A percentile compares a stretch with the other conserved stretches of the same genome.
These are phyloP conservation scores for Stegana nigrithorax DNA, from an alignment of 2,888 invertebrate genomes.

Conservation along the genomic window DNA sequence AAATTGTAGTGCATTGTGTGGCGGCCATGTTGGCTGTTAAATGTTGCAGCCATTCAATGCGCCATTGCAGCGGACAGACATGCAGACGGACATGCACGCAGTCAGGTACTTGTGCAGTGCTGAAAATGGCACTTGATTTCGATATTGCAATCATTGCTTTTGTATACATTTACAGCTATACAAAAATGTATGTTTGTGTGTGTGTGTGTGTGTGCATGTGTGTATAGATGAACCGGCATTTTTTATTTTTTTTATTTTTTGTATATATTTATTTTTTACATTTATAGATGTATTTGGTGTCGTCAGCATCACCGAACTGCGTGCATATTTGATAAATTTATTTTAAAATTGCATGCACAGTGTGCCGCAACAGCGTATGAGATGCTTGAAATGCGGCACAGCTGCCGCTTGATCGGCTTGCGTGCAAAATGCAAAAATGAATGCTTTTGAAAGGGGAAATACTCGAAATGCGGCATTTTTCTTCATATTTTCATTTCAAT, in stretches of 20 bases:
- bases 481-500: background rate
- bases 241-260: background rate
- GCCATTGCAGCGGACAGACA: background rate
- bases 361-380: background rate
- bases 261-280: background rate
- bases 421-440: background rate
- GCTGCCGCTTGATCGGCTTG: background rate
- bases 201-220: too few species aligned
- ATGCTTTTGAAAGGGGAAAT: background rate
- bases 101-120: constrained; percentile 22
- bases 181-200: background rate
- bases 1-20: constrained; percentile 54
- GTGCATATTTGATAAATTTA: constrained; percentile 18
- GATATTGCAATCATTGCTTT: constrained; percentile 54
- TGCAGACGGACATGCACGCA: background rate
- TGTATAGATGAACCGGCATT: too few species aligned
- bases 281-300: constrained; percentile 2
- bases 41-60: background rate
- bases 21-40: background rate
- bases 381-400: background rate
- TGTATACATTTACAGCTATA: background rate
- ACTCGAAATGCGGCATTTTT: background rate
- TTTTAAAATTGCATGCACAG: constrained; percentile 12
- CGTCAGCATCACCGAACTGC: background rate
- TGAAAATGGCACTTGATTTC: constrained; percentile 57